Conservation (phyloP, 2,888 invertebrate genomes). For the Macaria liturata region DNA sequence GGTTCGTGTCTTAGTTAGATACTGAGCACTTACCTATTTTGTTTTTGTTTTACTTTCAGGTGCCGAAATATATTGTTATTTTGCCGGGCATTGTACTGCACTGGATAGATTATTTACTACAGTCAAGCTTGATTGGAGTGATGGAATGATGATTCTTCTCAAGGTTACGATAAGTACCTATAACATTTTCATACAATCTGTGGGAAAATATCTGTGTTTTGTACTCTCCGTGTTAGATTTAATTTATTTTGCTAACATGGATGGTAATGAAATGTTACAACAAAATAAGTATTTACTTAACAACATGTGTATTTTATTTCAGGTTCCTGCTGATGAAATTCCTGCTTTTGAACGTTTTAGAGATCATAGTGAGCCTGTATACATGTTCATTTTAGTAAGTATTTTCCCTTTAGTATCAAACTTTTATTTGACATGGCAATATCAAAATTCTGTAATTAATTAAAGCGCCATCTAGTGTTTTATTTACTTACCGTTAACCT, state of each 20-base stretch:
- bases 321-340: slow-evolving; percentile 68
- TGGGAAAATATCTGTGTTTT: too few relatives aligned
- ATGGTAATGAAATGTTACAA: too few relatives aligned
- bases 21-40: too few relatives aligned
- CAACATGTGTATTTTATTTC: background rate
- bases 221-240: too few relatives aligned
- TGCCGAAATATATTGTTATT: slow-evolving; percentile 63
- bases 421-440: too few relatives aligned
- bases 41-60: slow-evolving; percentile 42
- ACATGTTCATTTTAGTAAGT: slow-evolving; percentile 66
- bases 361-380: slow-evolving; percentile 66
- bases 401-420: too few relatives aligned
- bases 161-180: slow-evolving; percentile 44
- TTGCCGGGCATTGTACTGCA: slow-evolving; percentile 60
- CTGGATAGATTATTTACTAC: slow-evolving; percentile 59
- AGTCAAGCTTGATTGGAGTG: slow-evolving; percentile 68
- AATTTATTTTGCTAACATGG: too few relatives aligned
- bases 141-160: slow-evolving; percentile 58
- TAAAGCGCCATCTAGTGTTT: background rate
- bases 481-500: too few relatives aligned
- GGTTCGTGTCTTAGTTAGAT: too few relatives aligned
- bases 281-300: too few relatives aligned
- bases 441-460: background rate
- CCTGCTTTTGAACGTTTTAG: slow-evolving; percentile 54
- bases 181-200: too few relatives aligned